Evolutionary conservation across 2,797 vertebrate species (phyloP), one percentile per base, ranked within the genome.

Genomic region (Characodon lateralis): DNA sequence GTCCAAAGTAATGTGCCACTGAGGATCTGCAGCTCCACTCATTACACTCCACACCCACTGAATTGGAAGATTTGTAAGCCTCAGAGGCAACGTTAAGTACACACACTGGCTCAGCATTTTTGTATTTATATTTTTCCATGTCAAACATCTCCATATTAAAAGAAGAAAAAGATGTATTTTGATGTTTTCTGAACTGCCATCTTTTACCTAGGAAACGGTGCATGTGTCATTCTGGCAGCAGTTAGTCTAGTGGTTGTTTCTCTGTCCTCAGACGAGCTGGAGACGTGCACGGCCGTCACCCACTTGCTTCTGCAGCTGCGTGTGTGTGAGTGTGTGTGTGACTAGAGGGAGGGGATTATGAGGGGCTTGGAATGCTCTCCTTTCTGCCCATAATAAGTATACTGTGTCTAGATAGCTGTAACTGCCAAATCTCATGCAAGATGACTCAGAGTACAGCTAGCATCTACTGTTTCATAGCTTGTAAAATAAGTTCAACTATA

Each of bases 401-500:
- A 95, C 93, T 94, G 95, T 95, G 93, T 95, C 92, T 89, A 93
- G 91, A 92, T 93, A 96, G 95, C 94, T 96, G 95, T 95, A 95
- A 96, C 95, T 96, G 95, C 95, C 95, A 95, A 95, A 95, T 94
- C 91, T 95, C 87, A 88, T 61, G 81, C 91, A 89, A 85, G 90
- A 94, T 93, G 91, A 93, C 91, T 87, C 93, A 89, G 94, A 94
- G 85, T 92, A 92, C 95, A 95, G 94, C 93, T 94, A 93, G 86
- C 92, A 94, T 91, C 93, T 95, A 95, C 93, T 95, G 94, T 96
- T 95, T 94, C 94, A 95, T 95, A 94, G 94, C 94, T 95, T 96
- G 94, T 95, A 95, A 93, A 95, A 95, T 93, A 95, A 90, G 91
- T 93, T 93, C 78, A 94, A 93, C 93, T 95, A 95, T 94, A 94